A percentile compares a stretch with the other conserved stretches of the same genome.
phyloP scores from a whole-genome alignment of 2,888 invertebrate genomes.

The Dynastes hyllus region DNA sequence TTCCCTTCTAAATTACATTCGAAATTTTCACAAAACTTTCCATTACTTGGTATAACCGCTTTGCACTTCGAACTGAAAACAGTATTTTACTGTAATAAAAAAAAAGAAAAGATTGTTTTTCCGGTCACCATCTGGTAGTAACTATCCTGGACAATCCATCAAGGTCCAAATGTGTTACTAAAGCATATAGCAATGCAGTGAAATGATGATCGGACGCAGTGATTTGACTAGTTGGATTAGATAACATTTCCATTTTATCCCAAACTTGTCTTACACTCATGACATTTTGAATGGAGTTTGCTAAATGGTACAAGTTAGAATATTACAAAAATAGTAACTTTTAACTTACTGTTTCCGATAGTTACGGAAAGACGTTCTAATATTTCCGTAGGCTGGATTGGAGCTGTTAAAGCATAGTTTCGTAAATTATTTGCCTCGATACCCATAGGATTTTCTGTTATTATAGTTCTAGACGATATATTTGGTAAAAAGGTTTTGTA shows the following conservation, averaged over 20 bases:
- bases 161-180: constrained; percentile 81
- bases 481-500: constrained; percentile 73
- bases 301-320: constrained; percentile 66
- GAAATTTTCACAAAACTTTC: constrained; percentile 66
- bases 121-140: constrained; percentile 70
- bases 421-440: constrained; percentile 76
- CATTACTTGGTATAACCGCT: constrained; percentile 9
- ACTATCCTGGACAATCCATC: constrained; percentile 73
- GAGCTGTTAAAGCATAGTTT: constrained; percentile 71
- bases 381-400: constrained; percentile 65
- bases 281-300: constrained; percentile 73
- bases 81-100: not conserved
- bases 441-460: constrained; percentile 84
- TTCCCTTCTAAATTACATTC: constrained; percentile 67
- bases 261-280: constrained; percentile 78
- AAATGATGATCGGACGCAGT: constrained; percentile 73
- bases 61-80: constrained; percentile 63
- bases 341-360: constrained; percentile 70
- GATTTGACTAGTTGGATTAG: constrained; percentile 62
- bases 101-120: not conserved
- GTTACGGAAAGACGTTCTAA: constrained; percentile 63
- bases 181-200: constrained; percentile 80
- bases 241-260: constrained; percentile 66
- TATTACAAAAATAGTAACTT: constrained; percentile 1
- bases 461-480: constrained; percentile 74